Conservation (phyloP, 1,140 invertebrate species). For the Palaemon carinicauda region DNA sequence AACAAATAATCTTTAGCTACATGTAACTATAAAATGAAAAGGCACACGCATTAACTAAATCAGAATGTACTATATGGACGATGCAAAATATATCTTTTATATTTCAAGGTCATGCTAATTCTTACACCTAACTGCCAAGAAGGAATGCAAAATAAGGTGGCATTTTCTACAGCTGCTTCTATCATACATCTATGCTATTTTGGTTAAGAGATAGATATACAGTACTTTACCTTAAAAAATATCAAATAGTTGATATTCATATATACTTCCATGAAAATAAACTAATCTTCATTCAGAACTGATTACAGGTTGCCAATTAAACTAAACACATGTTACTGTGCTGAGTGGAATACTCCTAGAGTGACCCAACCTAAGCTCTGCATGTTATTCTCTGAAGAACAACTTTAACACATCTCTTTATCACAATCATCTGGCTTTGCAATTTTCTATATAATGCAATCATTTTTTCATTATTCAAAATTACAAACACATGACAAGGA, state of each 20-base stretch:
- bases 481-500: conserved; percentile 3
- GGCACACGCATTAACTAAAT: too few species aligned
- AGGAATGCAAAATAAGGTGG: too few species aligned
- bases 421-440: not conserved
- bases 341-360: conserved; percentile 24
- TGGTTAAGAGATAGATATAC: too few species aligned
- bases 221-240: too few species aligned
- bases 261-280: not conserved
- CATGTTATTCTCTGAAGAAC: not conserved
- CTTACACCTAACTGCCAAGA: too few species aligned
- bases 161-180: too few species aligned
- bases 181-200: too few species aligned
- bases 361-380: conserved; percentile 13
- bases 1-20: conserved; percentile 2
- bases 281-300: not conserved
- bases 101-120: too few species aligned
- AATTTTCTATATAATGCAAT: not conserved
- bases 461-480: not conserved
- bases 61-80: too few species aligned
- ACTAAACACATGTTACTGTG: conserved; percentile 11
- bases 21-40: not conserved
- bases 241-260: not conserved
- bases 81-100: too few species aligned
- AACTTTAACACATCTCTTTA: not conserved
- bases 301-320: conserved; percentile 15